A percentile compares a stretch with the other conserved stretches of the same genome.
Conservation (phyloP, 2,797 vertebrate species). For the Myotis daubentonii region DNA sequence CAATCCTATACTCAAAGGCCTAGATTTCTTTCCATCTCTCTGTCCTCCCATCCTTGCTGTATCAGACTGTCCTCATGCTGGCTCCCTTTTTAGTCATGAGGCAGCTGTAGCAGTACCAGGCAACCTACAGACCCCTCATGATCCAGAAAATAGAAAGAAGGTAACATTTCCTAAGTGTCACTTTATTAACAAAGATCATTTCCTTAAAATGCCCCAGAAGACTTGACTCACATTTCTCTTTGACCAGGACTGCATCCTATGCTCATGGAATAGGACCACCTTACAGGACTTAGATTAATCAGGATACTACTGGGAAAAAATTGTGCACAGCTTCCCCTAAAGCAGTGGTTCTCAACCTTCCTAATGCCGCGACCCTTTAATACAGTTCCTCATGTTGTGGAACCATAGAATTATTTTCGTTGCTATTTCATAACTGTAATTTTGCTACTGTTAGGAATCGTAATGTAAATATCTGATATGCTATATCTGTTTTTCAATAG, state of each 20-base stretch:
- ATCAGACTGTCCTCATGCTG: background rate
- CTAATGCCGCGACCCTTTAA: too few species aligned
- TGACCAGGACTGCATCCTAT: background rate
- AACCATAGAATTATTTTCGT: too few species aligned
- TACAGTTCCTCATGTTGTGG: too few species aligned
- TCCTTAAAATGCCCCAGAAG: background rate
- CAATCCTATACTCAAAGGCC: background rate
- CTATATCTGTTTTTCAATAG: too few species aligned
- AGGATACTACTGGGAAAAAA: background rate
- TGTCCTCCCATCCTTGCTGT: background rate
- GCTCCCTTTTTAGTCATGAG: background rate
- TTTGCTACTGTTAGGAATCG: too few species aligned
- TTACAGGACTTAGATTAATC: background rate
- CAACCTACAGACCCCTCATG: background rate
- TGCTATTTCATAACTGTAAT: too few species aligned
- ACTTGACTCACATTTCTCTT: background rate
- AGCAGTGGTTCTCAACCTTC: too few species aligned
- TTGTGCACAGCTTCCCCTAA: background rate
- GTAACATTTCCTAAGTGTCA: background rate
- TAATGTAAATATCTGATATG: too few species aligned
- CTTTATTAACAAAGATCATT: background rate
- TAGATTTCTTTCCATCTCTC: background rate
- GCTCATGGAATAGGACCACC: background rate
- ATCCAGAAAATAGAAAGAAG: background rate
- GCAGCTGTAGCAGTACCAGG: background rate